Conservation (phyloP, 2,888 invertebrate species). For the Lacanobia wlatinum region DNA sequence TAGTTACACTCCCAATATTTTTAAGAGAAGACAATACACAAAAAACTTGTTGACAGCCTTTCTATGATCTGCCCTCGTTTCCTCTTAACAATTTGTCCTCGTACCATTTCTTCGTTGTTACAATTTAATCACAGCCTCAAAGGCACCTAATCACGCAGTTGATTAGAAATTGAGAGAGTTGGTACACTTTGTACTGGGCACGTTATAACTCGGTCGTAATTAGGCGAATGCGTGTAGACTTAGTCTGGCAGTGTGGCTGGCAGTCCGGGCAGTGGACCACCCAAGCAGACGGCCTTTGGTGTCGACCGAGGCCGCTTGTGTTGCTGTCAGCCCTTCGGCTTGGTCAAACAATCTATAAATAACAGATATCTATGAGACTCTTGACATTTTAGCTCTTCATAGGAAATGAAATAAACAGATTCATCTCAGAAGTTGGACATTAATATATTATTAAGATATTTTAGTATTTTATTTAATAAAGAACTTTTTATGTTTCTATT, state of each 20-base stretch:
- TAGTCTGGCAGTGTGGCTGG: constrained; percentile 57
- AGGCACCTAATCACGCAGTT: constrained; percentile 55
- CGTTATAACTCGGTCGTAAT: constrained; percentile 69
- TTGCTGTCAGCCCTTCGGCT: constrained; percentile 55
- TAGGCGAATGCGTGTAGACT: constrained; percentile 75
- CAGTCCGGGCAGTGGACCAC: constrained; percentile 70
- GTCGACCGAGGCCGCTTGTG: constrained; percentile 60
- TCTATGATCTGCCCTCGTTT: constrained; percentile 52
- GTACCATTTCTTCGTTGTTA: constrained; percentile 44
- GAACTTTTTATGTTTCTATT: constrained; percentile 21
- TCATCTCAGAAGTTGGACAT: not conserved
- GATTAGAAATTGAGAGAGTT: constrained; percentile 55
- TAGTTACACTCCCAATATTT: not conserved
- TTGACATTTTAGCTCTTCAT: constrained; percentile 14
- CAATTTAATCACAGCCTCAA: constrained; percentile 49
- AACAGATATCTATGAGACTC: constrained; percentile 29
- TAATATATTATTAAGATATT: constrained; percentile 15
- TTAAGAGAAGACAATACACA: constrained; percentile 17
- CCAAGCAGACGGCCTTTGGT: constrained; percentile 70
- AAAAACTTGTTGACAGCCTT: constrained; percentile 32
- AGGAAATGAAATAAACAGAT: constrained; percentile 1
- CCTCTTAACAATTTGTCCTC: constrained; percentile 36
- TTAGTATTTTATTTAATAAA: not conserved
- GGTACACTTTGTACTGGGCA: constrained; percentile 41
- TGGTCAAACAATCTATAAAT: constrained; percentile 56